phyloP scores from a whole-genome alignment of 2,797 vertebrate genomes.

The Erethizon dorsatum region DNA sequence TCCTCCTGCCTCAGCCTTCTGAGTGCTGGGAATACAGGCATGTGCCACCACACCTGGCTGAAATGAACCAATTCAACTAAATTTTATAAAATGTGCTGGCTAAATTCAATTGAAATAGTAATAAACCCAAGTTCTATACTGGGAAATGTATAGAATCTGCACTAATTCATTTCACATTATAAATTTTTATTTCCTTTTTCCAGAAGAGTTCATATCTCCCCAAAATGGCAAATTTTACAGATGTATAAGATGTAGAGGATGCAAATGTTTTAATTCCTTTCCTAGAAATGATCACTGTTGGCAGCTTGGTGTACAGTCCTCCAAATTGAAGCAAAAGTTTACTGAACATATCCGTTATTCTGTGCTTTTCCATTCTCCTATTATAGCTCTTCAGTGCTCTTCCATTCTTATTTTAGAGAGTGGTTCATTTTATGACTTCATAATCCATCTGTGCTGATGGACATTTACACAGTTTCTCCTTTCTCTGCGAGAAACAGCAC shows the following conservation, averaged over 20 bases:
- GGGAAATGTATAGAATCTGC: neutral
- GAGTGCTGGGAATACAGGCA: neutral
- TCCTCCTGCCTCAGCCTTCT: neutral
- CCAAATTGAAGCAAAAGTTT: neutral
- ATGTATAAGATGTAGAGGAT: neutral
- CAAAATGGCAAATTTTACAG: neutral
- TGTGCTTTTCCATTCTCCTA: neutral
- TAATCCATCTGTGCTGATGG: neutral
- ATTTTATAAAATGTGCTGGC: neutral
- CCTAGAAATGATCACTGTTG: neutral
- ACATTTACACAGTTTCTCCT: neutral
- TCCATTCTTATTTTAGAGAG: neutral
- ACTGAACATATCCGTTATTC: neutral
- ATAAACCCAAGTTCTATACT: neutral
- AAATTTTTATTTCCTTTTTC: slow-evolving; percentile 53
- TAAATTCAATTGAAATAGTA: neutral
- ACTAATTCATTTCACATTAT: neutral
- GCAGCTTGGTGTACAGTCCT: neutral
- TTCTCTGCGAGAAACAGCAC: neutral
- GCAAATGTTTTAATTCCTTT: neutral
- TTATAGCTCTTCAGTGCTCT: neutral
- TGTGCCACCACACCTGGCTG: neutral
- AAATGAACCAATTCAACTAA: neutral
- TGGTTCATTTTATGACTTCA: neutral
- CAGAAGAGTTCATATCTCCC: neutral